Base-by-base conservation (phyloP, 1,140 invertebrate genomes). In the Aphaenogaster rudis region DNA sequence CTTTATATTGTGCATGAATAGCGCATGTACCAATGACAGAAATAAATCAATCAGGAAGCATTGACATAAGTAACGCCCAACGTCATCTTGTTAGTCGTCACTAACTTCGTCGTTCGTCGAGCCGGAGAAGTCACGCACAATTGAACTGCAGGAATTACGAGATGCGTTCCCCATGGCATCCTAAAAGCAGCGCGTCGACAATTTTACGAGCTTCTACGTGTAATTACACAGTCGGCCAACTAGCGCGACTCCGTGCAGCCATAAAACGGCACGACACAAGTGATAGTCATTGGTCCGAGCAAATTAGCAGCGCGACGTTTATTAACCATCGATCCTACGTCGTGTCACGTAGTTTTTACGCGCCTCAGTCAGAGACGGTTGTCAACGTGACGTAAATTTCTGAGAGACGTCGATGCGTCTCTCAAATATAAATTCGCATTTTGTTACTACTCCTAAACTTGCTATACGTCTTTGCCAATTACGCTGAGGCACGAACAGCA, bases 251-350 rank as follows among this genome's bases (percentile, higher is more conserved):
- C 59, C 69, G 42, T 39, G n/a, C 63, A 57, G 63, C 52, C 81
- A 82, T 89, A 91, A 91, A 91, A 15, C 59, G 9, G 54, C 69
- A 57, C 42, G 61, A 17, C 17, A 86, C 81, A 64, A 59, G 57
- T 57, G 89, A 87, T 90, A 54, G 86, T 88, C 81, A 77, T 89
- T 88, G 87, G 79, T 36, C 81, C 59, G 17, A 28, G 50, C 42
- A 64, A 90, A 90, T 90, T 91, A 91, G 59, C 88, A 36, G 54
- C 11, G 17, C 15, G 89, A 90, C 88, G 52, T 90, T 90, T 90
- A 90, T 90, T 90, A 77, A 71, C 86, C 71, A 82, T 79, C 36
- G 57, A 57, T 78, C 52, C n/a, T n/a, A 17, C 4, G 61, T 28
- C 7, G 50, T 7, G 39, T 28, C 28, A 17, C n/a, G 15, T n/a